Evolutionary conservation across 2,113 vertebrate species (phyloP).

Genomic region (Condylura cristata): DNA sequence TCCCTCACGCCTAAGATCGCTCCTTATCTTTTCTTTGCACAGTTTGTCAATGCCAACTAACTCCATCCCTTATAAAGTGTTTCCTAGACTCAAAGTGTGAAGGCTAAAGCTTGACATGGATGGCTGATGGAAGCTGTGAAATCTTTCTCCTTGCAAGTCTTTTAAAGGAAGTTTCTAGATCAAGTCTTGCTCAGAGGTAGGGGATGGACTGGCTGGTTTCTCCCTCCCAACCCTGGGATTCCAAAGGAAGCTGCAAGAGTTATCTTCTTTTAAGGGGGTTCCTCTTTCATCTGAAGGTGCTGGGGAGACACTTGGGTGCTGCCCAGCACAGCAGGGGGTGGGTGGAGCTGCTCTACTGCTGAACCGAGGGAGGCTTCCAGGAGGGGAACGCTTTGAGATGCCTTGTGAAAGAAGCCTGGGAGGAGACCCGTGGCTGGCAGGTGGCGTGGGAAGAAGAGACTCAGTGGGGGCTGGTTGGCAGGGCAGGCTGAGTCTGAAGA

Average conservation of each 20-base stretch:
- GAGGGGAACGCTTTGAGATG: conserved; percentile 31
- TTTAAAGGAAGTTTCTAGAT: background rate
- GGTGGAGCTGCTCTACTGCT: background rate
- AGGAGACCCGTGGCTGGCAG: background rate
- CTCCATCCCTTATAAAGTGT: background rate
- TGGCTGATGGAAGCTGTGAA: background rate
- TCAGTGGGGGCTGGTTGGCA: background rate
- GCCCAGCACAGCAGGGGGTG: background rate
- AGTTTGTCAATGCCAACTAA: background rate
- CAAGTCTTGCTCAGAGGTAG: background rate
- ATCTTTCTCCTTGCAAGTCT: background rate
- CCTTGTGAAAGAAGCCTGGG: conserved; percentile 27
- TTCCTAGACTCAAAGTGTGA: background rate
- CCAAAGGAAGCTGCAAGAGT: background rate
- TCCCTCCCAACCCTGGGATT: background rate
- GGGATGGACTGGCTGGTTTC: background rate
- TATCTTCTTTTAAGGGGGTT: conserved; percentile 45
- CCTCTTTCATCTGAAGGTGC: background rate
- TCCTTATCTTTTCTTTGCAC: background rate
- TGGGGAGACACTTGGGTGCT: background rate
- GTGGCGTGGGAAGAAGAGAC: background rate
- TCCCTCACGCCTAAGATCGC: background rate
- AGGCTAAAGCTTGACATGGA: background rate
- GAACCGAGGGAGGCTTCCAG: conserved; percentile 35
- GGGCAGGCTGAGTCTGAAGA: background rate